Conservation (phyloP, 2,113 vertebrate genomes). For the Halichoerus grypus region DNA sequence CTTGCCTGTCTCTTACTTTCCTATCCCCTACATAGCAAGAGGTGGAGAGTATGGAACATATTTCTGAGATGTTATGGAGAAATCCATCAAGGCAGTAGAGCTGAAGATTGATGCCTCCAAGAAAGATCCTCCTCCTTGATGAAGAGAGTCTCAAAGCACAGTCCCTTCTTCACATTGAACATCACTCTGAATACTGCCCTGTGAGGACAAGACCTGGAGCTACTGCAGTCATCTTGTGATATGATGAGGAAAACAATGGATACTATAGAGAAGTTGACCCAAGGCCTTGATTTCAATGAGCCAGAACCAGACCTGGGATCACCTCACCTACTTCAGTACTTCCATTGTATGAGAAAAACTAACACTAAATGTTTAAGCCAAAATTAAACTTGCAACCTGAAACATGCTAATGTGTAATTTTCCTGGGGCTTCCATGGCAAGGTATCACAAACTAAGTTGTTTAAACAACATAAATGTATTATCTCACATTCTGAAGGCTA, state of each 20-base stretch:
- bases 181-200: neutral
- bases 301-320: neutral
- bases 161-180: neutral
- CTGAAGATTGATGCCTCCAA: neutral
- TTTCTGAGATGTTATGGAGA: neutral
- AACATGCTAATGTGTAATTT: neutral
- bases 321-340: neutral
- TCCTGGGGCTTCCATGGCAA: neutral
- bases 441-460: neutral
- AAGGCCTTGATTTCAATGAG: neutral
- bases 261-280: neutral
- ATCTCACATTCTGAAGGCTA: neutral
- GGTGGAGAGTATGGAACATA: neutral
- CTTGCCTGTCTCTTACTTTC: neutral
- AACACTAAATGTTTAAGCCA: neutral
- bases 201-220: neutral
- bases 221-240: neutral
- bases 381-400: neutral
- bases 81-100: neutral
- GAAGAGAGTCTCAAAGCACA: neutral
- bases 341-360: neutral
- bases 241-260: neutral
- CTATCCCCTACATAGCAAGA: neutral
- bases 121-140: neutral
- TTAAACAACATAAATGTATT: neutral